Percentiles rank a stretch among this genome's conserved stretches.
These are phyloP conservation scores for Trachelus troglodyta DNA, from an alignment of 2,888 invertebrate species.

Conservation along the genomic window DNA sequence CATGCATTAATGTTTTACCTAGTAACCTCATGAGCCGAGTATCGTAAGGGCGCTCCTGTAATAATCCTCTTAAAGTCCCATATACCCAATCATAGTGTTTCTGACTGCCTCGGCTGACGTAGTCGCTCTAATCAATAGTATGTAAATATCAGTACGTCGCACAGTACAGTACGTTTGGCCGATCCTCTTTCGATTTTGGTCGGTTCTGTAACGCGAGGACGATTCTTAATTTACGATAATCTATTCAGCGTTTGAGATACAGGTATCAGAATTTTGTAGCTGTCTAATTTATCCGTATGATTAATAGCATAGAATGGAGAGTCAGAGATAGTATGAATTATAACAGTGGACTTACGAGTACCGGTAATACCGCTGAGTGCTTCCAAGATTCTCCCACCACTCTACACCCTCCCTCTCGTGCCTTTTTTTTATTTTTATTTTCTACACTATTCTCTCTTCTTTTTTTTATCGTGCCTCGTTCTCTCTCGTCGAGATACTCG, in stretches of 20 bases:
- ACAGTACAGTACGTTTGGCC: background rate
- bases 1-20: constrained; percentile 50
- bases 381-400: background rate
- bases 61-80: background rate
- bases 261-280: constrained; percentile 35
- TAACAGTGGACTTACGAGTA: background rate
- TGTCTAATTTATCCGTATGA: constrained; percentile 39
- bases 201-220: constrained; percentile 15
- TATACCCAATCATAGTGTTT: background rate
- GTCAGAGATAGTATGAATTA: background rate
- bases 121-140: constrained; percentile 16
- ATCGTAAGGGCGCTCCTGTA: background rate
- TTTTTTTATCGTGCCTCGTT: background rate
- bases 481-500: background rate
- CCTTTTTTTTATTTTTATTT: background rate
- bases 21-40: background rate
- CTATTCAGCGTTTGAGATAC: constrained; percentile 29
- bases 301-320: constrained; percentile 26
- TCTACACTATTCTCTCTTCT: background rate
- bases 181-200: background rate
- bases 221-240: constrained; percentile 39
- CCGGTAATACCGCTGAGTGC: background rate
- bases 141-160: background rate
- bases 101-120: background rate
- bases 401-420: background rate